Conservation (phyloP, 2,888 invertebrate species). For the Lordiphosa andalusiaca region DNA sequence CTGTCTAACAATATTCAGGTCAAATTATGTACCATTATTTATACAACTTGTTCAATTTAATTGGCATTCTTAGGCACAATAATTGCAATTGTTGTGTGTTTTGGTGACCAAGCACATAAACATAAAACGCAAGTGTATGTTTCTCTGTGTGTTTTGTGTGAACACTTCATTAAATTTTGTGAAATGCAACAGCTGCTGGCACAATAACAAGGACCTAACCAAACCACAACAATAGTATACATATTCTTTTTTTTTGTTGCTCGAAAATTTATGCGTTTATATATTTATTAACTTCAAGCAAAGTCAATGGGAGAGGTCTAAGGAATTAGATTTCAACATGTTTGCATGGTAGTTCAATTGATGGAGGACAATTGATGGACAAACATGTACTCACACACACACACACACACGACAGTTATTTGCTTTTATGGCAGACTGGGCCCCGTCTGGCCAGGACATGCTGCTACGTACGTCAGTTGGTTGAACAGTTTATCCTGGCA, state of each 20-base stretch:
- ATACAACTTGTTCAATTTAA: slow-evolving; percentile 2
- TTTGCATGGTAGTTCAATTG: slow-evolving; percentile 24
- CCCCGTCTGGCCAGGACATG: slow-evolving; percentile 46
- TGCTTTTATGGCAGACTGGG: slow-evolving; percentile 65
- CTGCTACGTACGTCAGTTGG: slow-evolving; percentile 62
- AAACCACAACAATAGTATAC: slow-evolving; percentile 13
- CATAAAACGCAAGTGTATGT: slow-evolving; percentile 4
- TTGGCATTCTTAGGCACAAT: slow-evolving; percentile 2
- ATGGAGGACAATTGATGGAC: slow-evolving; percentile 39
- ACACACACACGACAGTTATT: slow-evolving; percentile 56
- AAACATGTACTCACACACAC: slow-evolving; percentile 30
- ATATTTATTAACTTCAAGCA: slow-evolving; percentile 36
- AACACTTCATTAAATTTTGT: slow-evolving; percentile 12
- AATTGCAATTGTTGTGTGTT: neutral
- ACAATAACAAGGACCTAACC: slow-evolving; percentile 20
- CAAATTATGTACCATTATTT: neutral
- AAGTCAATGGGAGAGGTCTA: slow-evolving; percentile 5
- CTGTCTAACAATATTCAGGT: too few relatives aligned
- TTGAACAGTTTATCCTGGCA: slow-evolving; percentile 65
- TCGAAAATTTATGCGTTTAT: slow-evolving; percentile 14
- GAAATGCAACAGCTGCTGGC: slow-evolving; percentile 39
- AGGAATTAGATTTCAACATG: slow-evolving; percentile 29
- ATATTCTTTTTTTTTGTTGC: slow-evolving; percentile 24
- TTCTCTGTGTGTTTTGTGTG: neutral
- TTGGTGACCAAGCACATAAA: slow-evolving; percentile 1